Base-by-base conservation (phyloP, 2,888 invertebrate genomes). In the Tribolium freemani region DNA sequence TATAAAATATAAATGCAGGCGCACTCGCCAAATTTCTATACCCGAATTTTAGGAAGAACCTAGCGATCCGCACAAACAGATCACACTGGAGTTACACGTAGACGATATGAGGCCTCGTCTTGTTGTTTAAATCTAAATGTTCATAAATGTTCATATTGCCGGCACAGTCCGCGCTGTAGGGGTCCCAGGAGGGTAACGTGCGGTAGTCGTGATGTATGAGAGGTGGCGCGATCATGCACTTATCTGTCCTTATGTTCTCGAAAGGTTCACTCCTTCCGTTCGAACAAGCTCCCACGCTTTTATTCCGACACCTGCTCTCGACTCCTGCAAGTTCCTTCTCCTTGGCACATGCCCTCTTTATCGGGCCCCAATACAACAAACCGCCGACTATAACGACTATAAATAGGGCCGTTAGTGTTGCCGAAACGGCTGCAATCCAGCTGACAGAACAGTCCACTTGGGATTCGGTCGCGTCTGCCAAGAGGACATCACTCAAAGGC, bases 381-480 rank as follows among this genome's bases (percentile, higher is more conserved):
- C 81, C 83, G 5, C 81, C 79, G 46, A 84, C 81, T 26, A 83
- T 81, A 50, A 79, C 74, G 50, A 85, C 75, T 48, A 86, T 79
- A 68, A 86, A 82, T 64, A 81, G 67, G 60, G 79, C 76, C 21
- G 83, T 82, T 57, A 81, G 84, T 82, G 88, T 88, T 80, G 89
- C 89, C 74, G 89, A 86, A 80, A 90, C 88, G 60, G 90, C 89
- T 76, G 90, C 88, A 76, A 91, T 88, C 91, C 90, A 91, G 31
- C 90, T 90, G 76, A 87, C 88, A 70, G 90, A 90, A 85, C 91
- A 91, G 77, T 90, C 89, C 79, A 91, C 89, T 83, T 91, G 90
- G 54, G 90, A 90, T 82, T 91, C 91, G 8, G 90, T 89, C 74
- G 90, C 90, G 78, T 90, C 89, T 54, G 88, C 86, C 77, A 91